These are phyloP conservation scores for Natrix natrix DNA, from an alignment of 2,797 vertebrate species.

Conservation along the genomic window DNA sequence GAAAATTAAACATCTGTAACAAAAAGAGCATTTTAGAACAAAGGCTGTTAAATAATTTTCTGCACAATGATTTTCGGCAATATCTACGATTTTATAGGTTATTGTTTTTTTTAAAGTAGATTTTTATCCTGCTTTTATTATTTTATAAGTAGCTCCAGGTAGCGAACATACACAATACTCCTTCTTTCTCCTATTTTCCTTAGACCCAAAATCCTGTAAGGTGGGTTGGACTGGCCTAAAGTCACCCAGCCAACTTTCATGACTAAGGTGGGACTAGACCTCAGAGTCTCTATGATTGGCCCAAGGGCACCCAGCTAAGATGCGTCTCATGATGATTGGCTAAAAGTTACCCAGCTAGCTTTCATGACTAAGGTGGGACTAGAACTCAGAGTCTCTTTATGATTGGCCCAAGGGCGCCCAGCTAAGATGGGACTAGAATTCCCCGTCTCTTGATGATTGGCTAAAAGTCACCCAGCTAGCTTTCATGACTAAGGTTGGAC, in stretches of 20 bases:
- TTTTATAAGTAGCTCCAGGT: background rate
- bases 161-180: background rate
- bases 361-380: accelerated
- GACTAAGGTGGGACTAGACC: no score
- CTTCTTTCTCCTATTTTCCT: background rate
- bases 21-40: background rate
- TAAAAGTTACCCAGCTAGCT: no score
- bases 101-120: background rate
- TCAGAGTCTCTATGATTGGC: no score
- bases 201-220: background rate
- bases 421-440: accelerated
- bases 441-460: no score
- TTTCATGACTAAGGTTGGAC: no score
- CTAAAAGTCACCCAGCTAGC: background rate
- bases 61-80: background rate
- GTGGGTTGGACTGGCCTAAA: background rate
- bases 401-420: no score
- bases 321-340: no score
- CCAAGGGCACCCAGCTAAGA: no score
- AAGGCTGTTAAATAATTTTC: background rate
- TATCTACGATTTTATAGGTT: background rate
- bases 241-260: no score
- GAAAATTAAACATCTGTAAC: background rate
- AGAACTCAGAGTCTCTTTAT: no score
- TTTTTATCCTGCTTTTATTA: background rate